Conservation (phyloP, 2,113 vertebrate species). For the Saguinus imperator region DNA sequence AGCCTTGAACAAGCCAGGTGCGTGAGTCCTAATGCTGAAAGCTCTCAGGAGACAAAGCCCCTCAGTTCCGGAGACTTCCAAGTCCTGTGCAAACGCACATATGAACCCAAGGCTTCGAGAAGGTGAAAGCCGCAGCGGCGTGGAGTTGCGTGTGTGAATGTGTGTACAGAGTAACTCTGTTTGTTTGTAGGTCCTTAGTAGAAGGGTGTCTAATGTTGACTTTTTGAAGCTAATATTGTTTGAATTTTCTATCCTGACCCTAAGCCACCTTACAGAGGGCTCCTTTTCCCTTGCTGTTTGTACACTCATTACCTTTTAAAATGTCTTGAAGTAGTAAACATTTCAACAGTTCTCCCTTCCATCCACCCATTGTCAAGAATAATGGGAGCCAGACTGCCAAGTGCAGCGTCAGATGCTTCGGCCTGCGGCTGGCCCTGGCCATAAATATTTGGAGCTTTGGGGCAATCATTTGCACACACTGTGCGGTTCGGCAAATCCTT, state of each 20-base stretch:
- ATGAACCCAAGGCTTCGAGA: constrained; percentile 57
- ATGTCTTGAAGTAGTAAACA: constrained; percentile 77
- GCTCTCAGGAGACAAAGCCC: neutral
- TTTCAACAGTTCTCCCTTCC: constrained; percentile 46
- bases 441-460: constrained; percentile 46
- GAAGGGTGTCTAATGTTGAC: constrained; percentile 93
- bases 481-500: neutral
- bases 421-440: neutral
- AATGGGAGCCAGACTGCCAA: constrained; percentile 47
- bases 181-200: constrained; percentile 97
- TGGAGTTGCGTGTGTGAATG: constrained; percentile 88
- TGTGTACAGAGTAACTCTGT: constrained; percentile 94
- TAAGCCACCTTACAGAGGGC: constrained; percentile 84
- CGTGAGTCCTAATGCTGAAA: neutral
- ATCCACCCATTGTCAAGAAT: constrained; percentile 66
- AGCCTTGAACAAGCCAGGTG: neutral
- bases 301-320: constrained; percentile 85
- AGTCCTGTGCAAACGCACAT: neutral
- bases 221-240: constrained; percentile 96
- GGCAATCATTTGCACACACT: neutral
- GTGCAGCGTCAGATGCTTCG: neutral
- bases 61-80: neutral
- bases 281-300: constrained; percentile 86
- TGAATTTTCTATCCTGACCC: constrained; percentile 95
- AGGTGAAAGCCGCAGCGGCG: constrained; percentile 87